Conservation (phyloP, 1,140 invertebrate genomes). For the Aricia agestis region DNA sequence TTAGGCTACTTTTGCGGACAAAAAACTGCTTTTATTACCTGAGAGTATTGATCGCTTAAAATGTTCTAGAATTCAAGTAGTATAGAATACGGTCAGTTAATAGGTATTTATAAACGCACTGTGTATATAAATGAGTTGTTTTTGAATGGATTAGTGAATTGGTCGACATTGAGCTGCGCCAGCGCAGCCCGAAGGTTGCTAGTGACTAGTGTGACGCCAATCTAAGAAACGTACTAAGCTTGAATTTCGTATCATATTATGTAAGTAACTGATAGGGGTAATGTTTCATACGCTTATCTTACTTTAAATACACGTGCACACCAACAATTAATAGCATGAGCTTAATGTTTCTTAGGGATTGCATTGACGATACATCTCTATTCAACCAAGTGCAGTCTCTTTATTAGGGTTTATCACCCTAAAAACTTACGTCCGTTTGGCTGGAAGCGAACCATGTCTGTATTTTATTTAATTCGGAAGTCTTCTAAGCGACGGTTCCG, state of each 20-base stretch:
- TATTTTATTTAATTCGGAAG: too few relatives aligned
- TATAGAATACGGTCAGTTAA: not conserved
- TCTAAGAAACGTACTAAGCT: not conserved
- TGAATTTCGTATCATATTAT: not conserved
- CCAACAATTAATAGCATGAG: not conserved
- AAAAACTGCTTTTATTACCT: not conserved
- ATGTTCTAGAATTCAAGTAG: not conserved
- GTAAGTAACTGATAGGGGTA: not conserved
- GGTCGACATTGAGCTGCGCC: not conserved
- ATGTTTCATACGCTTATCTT: not conserved
- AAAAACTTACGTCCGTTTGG: too few relatives aligned
- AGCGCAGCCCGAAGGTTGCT: not conserved
- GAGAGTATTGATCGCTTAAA: not conserved
- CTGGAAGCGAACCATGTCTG: too few relatives aligned
- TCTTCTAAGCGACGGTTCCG: too few relatives aligned
- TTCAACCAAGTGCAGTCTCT: too few relatives aligned
- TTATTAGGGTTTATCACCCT: too few relatives aligned
- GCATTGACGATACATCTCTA: too few relatives aligned
- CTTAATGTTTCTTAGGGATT: not conserved
- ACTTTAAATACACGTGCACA: not conserved
- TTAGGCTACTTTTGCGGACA: not conserved
- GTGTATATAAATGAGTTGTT: slow-evolving; percentile 2
- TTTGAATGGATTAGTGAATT: slow-evolving; percentile 7
- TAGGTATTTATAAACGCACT: slow-evolving; percentile 9
- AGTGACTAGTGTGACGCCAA: slow-evolving; percentile 7